Evolutionary conservation across 2,888 invertebrate species (phyloP), one percentile per base, ranked within the genome.

Genomic region (Drosophila conformis): DNA sequence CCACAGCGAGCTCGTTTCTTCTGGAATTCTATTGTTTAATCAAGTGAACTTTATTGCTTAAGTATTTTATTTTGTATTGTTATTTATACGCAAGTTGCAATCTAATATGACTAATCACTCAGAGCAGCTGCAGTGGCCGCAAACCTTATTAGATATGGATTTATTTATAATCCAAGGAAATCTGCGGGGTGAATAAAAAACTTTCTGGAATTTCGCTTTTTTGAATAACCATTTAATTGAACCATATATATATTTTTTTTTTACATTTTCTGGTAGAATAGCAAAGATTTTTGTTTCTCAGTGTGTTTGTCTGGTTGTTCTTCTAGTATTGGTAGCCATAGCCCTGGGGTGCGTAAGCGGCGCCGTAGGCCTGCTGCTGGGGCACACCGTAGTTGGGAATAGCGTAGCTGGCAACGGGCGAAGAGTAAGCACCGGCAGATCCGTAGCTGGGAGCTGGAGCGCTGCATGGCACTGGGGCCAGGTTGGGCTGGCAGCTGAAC

Each of bases 401-500:
- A 15, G 76, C 54, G 27, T 86, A 89, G 53, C 78, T 70, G 62
- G 91, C 89, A 49, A 91, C 83, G 42, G 91, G 91, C 5, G 89
- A 49, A 29, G 91, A 91, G 73, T 91, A 91, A 36, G 91, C 90
- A 27, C 90, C 92, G 42, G 87, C 76, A 54, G 90, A 83, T 62
- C 87, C 87, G 46, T 90, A 90, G 78, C 78, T 65, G 13, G 76
- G 59, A 15, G 89, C 62, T 36, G 84, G 75, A 46, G 82, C 69
- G 38, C 80, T 73, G 79, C 91, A 91, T 13, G 91, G 88, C 18
- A 91, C 91, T 69, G 91, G 87, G 10, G 89, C 84, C 49, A 92
- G 59, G 57, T 80, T 87, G 61, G 91, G 91, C 74, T 90, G 88
- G 69, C 91, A 91, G 73, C 91, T 90, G 80, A 91, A 84, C 66